Base-by-base conservation (phyloP, 2,888 invertebrate species). In the Drosophila robusta region DNA sequence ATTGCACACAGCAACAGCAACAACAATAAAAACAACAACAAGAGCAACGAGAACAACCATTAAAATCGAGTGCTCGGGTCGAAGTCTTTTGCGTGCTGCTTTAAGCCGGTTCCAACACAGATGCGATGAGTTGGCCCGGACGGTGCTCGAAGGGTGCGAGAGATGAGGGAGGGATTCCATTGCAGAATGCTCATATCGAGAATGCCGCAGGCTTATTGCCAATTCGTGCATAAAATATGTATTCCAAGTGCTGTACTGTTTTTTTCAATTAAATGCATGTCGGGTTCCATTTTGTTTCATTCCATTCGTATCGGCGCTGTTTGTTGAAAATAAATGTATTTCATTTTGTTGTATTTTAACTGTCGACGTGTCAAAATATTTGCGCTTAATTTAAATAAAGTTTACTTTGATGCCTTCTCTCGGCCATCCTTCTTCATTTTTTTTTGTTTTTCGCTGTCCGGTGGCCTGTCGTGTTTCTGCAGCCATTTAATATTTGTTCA, bases 301-400 rank as follows among this genome's bases (percentile, higher is more conserved):
- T 54, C 26, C 49, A 38, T 9, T 14, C 44, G 22, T 24, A 18
- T 4, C 39, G 26, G 2, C 11, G 24, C 38, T 1, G 3, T 58
- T 18, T 8, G 22, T 7, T 42, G 9, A 29, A 29, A 29, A 34
- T 34, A 38, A 52, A 70, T 42, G 44, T 39, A 50, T 69, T 51
- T 79, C 36, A 51, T 68, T 61, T 57, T 51, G 44, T 49, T 70
- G 60, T 46, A 54, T 75, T 76, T 75, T 22, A 7, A 29, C 22
- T 51, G 71, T 46, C 49, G 50, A 47, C 63, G 77, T 86, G 83
- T 83, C 80, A 88, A 88, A 86, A 86, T 86, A 87, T 86, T 86
- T 86, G 70, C 87, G 65, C 75, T 88, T 85, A 49, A 89, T 89
- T 89, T 86, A 83, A 89, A 88, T 89, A 87, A 86, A 87, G 72